Base-by-base conservation (phyloP, 2,113 vertebrate genomes). In the Notothenia rossii region DNA sequence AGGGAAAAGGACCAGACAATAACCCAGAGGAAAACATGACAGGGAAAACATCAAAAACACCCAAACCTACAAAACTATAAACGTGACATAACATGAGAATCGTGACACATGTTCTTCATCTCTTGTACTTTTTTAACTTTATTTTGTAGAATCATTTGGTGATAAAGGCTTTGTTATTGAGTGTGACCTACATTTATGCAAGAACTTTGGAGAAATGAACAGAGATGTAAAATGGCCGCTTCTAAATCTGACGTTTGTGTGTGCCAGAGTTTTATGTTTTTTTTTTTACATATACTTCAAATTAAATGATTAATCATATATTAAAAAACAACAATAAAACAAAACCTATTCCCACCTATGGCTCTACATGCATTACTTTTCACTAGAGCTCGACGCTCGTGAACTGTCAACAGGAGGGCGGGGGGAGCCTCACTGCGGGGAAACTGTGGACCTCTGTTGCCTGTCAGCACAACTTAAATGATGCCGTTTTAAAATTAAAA, bases 181-280 rank as follows among this genome's bases (percentile, higher is more conserved):
- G 61, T 20, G 77, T 78, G 77, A 83, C 79, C 85, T 49, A 75
- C 70, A 77, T 78, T 78, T 56, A 61, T 68, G 70, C 56, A 59
- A 29, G 54, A 53, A 15, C 43, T 46, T 51, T 50, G 33, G 25
- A 67, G 70, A 56, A 49, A 68, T 66, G 20, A 80, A 1, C 48
- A 55, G 46, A 3, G 3, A 14, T 33, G 74, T 45, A 36, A 45
- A 48, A 29, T n/a, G 40, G 49, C 54, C 0, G 25, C 8, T 13
- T 48, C 69, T 1, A 18, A 56, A 53, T 13, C 18, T 40, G 9
- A 40, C 18, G 56, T 66, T 61, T 64, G n/a, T 33, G 22, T 73
- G 14, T 18, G 48, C 7, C 18, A 7, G 10, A 3, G 13, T n/a
- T 40, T 43, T 6, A 29, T 22, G 0, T 29, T 7, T 53, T 29